Conservation (phyloP, 2,113 vertebrate genomes). For the Lontra canadensis region DNA sequence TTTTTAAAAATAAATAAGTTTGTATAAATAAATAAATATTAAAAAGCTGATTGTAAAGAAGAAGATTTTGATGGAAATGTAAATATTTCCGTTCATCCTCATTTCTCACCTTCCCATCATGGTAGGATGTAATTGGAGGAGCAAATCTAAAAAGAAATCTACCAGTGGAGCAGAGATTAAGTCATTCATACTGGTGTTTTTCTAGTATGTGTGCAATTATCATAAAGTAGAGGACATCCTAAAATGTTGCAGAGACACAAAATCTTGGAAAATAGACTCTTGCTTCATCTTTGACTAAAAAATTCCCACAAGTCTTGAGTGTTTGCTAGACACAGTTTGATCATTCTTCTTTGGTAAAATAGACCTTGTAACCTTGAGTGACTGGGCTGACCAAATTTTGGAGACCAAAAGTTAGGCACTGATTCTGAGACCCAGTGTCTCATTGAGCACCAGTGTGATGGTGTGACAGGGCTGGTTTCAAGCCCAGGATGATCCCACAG, state of each 20-base stretch:
- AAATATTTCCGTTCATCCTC: background rate
- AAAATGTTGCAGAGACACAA: background rate
- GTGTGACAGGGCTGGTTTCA: no score
- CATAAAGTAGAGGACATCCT: background rate
- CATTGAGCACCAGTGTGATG: fast-evolving
- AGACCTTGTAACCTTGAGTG: background rate
- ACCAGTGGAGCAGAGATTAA: background rate
- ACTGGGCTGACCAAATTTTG: background rate
- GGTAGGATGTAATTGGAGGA: no score
- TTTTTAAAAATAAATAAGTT: no score
- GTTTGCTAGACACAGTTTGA: background rate
- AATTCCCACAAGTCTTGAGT: background rate
- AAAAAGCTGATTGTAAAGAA: background rate
- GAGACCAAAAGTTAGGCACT: background rate
- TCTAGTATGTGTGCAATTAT: background rate
- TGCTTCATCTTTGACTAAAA: background rate
- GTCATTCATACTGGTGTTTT: background rate
- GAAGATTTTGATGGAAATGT: background rate
- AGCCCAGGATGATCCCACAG: no score
- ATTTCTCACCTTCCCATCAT: background rate
- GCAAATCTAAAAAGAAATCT: background rate
- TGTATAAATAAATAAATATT: no score
- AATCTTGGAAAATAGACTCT: background rate
- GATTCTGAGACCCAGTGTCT: background rate
- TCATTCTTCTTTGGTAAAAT: background rate